phyloP scores from a whole-genome alignment of 1,140 invertebrate species.

The Papilio machaon region DNA sequence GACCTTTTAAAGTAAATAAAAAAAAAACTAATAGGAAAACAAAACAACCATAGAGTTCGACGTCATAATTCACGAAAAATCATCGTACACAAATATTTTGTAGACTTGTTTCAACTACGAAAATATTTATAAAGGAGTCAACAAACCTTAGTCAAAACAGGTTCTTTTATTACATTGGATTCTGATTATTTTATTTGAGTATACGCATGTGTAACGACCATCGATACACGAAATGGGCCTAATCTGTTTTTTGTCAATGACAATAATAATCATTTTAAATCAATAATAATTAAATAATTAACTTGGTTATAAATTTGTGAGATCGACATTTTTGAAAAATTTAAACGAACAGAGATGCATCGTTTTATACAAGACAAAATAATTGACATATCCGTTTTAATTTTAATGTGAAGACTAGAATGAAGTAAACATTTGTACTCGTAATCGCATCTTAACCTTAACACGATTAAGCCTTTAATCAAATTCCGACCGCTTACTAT shows the following conservation, averaged over 20 bases:
- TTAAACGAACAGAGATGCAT: too few relatives aligned
- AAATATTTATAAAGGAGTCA: constrained; percentile 74
- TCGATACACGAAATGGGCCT: constrained; percentile 23
- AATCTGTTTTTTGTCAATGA: constrained; percentile 31
- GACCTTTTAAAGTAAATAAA: background rate
- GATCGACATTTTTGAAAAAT: too few relatives aligned
- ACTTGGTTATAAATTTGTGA: too few relatives aligned
- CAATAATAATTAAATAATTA: background rate
- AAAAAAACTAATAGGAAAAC: constrained; percentile 3
- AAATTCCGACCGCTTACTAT: too few relatives aligned
- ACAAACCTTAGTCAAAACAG: constrained; percentile 72
- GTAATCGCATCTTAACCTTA: too few relatives aligned
- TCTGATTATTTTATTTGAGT: constrained; percentile 70
- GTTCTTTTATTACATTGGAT: constrained; percentile 75
- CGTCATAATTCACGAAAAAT: constrained; percentile 42
- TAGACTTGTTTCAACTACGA: constrained; percentile 52
- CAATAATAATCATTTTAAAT: background rate
- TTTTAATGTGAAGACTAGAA: too few relatives aligned
- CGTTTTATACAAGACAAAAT: too few relatives aligned
- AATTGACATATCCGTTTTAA: too few relatives aligned
- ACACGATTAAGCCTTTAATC: too few relatives aligned
- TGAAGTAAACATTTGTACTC: too few relatives aligned
- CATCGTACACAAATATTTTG: constrained; percentile 47
- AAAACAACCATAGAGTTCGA: constrained; percentile 16
- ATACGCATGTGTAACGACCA: constrained; percentile 48